phyloP scores from a whole-genome alignment of 2,113 vertebrate species.

The Brachypodius melanocephalos region DNA sequence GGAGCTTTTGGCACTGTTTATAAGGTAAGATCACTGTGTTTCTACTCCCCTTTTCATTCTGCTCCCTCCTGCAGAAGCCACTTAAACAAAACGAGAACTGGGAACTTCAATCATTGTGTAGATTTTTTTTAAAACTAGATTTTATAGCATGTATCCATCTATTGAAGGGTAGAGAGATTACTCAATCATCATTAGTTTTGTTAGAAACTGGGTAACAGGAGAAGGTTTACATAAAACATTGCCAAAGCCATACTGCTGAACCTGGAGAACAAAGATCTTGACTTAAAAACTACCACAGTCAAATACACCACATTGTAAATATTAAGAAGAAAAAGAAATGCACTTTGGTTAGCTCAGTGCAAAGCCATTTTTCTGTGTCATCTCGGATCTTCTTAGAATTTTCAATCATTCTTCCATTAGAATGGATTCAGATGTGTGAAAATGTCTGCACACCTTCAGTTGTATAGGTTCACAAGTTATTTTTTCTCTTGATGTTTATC shows the following conservation, averaged over 20 bases:
- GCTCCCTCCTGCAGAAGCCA: neutral
- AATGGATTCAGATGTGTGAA: neutral
- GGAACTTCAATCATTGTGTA: neutral
- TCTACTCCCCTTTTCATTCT: neutral
- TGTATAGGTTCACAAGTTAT: neutral
- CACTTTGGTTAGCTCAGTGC: neutral
- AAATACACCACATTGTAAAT: neutral
- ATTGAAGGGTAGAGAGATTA: neutral
- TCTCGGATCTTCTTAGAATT: neutral
- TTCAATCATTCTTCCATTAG: neutral
- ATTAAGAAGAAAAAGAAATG: neutral
- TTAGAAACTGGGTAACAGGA: neutral
- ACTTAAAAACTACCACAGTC: neutral
- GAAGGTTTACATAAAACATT: neutral
- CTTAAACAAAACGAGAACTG: neutral
- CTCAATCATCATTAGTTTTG: neutral
- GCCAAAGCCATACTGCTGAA: neutral
- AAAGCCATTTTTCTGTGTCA: neutral
- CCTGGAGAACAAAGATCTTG: neutral
- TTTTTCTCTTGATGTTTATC: neutral
- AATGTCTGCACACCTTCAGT: neutral
- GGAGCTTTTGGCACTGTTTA: conserved; percentile 95
- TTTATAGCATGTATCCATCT: neutral
- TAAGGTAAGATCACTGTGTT: conserved; percentile 75
- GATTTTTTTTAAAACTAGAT: neutral